Conservation (phyloP, 1,140 invertebrate species). For the Cherax destructor region DNA sequence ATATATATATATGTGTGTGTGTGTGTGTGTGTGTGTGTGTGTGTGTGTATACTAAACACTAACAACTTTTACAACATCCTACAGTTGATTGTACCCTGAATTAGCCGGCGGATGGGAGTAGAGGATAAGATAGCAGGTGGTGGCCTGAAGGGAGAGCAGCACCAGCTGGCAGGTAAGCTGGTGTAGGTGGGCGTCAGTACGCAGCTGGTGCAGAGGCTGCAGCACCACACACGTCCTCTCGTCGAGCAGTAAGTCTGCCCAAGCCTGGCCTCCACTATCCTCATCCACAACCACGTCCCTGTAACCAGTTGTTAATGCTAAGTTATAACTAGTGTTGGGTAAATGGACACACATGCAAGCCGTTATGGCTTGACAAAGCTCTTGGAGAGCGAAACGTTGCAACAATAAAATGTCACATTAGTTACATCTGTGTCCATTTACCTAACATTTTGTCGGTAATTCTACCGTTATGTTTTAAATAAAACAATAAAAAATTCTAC, state of each 20-base stretch:
- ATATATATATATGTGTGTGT: too few species aligned
- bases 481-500: too few species aligned
- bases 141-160: constrained; percentile 54
- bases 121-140: constrained; percentile 53
- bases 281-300: constrained; percentile 32
- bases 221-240: constrained; percentile 43
- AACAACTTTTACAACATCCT: too few species aligned
- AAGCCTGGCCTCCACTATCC: not conserved
- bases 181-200: constrained; percentile 34
- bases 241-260: constrained; percentile 50
- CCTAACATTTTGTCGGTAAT: too few species aligned
- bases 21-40: too few species aligned
- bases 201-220: constrained; percentile 28
- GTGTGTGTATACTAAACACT: too few species aligned
- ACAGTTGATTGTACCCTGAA: not conserved
- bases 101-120: constrained; percentile 19
- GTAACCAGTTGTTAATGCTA: not conserved
- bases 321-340: not conserved
- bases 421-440: too few species aligned
- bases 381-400: too few species aligned
- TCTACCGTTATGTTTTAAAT: too few species aligned
- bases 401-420: too few species aligned
- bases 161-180: constrained; percentile 42
- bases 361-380: too few species aligned
- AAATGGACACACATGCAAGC: too few species aligned